These are phyloP conservation scores for Poeciliopsis infans DNA, from an alignment of 2,797 vertebrate species.

Conservation along the genomic window DNA sequence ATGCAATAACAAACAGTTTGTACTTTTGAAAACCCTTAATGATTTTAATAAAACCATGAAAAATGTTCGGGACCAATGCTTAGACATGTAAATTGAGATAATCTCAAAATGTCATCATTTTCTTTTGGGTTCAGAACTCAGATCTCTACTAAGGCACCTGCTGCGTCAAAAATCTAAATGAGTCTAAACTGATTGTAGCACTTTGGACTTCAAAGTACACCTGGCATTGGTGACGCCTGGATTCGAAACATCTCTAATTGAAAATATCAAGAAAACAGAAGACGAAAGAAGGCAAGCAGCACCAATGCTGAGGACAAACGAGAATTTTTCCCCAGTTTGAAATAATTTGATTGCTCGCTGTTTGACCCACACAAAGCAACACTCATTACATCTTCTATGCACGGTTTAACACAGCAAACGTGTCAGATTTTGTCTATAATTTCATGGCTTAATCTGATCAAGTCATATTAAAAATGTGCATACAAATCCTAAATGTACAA, in stretches of 20 bases:
- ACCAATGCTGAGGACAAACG: not conserved
- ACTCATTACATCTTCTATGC: not conserved
- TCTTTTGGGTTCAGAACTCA: not conserved
- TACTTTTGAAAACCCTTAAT: not conserved
- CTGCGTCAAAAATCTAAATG: not conserved
- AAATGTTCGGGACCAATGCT: not conserved
- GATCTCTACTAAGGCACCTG: not conserved
- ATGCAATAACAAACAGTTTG: not conserved
- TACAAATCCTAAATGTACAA: not conserved
- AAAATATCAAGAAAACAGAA: not conserved
- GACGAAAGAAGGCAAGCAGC: not conserved
- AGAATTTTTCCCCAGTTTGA: not conserved
- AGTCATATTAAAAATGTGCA: not conserved
- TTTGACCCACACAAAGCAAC: not conserved
- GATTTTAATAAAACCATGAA: not conserved
- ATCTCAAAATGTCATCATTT: not conserved
- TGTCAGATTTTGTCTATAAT: not conserved
- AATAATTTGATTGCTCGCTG: not conserved
- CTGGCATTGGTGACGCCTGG: not conserved
- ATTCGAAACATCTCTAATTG: not conserved
- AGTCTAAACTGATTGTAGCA: not conserved
- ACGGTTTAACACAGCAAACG: not conserved
- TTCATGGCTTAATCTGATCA: conserved; percentile 8
- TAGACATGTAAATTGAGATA: not conserved
- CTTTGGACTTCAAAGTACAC: not conserved